Conservation (phyloP, 1,140 invertebrate species). For the Planococcus citri region DNA sequence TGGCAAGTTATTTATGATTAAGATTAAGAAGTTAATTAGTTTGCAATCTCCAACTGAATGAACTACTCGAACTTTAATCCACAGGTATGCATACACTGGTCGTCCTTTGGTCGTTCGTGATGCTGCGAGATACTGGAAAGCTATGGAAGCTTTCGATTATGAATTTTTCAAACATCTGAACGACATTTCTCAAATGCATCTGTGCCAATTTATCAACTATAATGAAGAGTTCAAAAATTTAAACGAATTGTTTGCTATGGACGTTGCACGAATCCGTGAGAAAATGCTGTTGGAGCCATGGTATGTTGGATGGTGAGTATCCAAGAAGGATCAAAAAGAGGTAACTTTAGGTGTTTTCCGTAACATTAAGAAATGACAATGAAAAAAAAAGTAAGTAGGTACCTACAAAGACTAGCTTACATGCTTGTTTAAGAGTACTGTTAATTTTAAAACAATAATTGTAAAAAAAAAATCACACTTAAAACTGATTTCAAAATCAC, state of each 20-base stretch:
- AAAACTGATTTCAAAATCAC: background rate
- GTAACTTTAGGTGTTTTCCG: background rate
- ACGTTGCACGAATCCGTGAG: slow-evolving; percentile 47
- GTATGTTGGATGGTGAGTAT: slow-evolving; percentile 80
- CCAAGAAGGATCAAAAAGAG: too few species aligned
- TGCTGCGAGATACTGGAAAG: slow-evolving; percentile 64
- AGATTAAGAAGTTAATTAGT: too few species aligned
- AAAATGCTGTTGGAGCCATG: slow-evolving; percentile 52
- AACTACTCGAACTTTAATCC: background rate
- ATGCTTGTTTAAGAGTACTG: too few species aligned
- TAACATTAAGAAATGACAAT: too few species aligned
- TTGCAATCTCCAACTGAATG: too few species aligned
- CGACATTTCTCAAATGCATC: slow-evolving; percentile 35
- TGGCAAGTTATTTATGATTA: too few species aligned
- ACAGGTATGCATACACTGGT: slow-evolving; percentile 59
- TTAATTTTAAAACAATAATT: background rate
- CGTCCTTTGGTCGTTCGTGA: slow-evolving; percentile 73
- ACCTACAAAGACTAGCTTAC: too few species aligned
- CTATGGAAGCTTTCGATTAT: slow-evolving; percentile 53
- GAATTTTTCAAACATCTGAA: slow-evolving; percentile 71
- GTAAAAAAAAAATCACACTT: background rate
- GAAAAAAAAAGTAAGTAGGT: too few species aligned
- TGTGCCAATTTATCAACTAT: slow-evolving; percentile 87
- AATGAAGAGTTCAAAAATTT: slow-evolving; percentile 68
- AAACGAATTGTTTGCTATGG: slow-evolving; percentile 66